Evolutionary conservation across 1,140 invertebrate genomes (phyloP), one percentile per base, ranked within the genome.

Genomic region (Anoplophora glabripennis): DNA sequence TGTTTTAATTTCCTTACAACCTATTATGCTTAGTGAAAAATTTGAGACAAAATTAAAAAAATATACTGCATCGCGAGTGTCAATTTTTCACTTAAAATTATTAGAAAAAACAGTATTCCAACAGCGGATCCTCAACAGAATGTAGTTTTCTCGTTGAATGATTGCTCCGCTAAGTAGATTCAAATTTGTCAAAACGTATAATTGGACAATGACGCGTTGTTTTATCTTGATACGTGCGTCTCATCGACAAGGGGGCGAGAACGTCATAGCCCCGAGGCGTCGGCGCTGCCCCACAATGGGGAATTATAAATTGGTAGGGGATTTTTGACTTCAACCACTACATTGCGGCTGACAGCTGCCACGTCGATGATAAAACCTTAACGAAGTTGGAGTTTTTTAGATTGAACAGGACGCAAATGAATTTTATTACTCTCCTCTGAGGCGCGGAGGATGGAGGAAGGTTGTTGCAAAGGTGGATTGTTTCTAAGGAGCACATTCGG

Each of bases 311-410:
- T 66, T 68, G 65, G 59, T 62, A 64, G 69, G 65, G 63, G 67
- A 67, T 69, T 67, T 69, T 71, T 67, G 69, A 71, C 63, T 70
- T 57, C 53, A 69, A 68, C 68, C 70, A 64, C 70, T 65, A 69
- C 70, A 70, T 72, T 72, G 71, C 65, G 71, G 71, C 65, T 70
- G 69, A 71, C 69, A 71, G 69, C 67, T 71, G 70, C 57, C 58
- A 61, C 51, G 51, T 21, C 60, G 38, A 42, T 51, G 56, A 63
- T 61, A 49, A 61, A 52, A 42, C 59, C 54, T 45, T 54, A 62
- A 65, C 63, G 56, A 65, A 65, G 60, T 65, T 65, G 63, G 21
- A 65, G 57, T 57, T 65, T 65, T 65, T 65, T 52, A 54, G 44
- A 54, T 54, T 54, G 52, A 54, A 54, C 52, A 28, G 21, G 52